Evolutionary conservation across 2,888 invertebrate species (phyloP), one percentile per base, ranked within the genome.

Genomic region (Danaus chrysippus): DNA sequence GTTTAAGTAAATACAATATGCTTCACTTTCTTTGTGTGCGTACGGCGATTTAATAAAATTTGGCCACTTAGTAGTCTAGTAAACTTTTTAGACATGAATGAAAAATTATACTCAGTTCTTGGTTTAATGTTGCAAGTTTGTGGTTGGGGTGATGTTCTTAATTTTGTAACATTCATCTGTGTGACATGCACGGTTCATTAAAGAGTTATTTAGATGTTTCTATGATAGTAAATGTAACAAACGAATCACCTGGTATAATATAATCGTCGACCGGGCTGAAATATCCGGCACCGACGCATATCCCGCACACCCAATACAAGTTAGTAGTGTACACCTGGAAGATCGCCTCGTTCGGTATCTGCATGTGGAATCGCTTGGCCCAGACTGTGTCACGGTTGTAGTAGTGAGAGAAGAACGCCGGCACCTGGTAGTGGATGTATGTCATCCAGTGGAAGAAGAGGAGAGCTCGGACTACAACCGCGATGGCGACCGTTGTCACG

Each of bases 391-490:
- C 64, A 2, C 63, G 42, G 8, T 67, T 57, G 62, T 73, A 76
- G 19, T 71, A 68, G 41, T 82, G 76, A 5, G 76, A 69, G 56
- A 70, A 75, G n/a, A 84, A 60, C 13, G 74, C 68, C 0, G 85
- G 82, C 5, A 83, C 73, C 68, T 86, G 85, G 58, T 79, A 80
- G 66, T 84, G 80, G 8, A 81, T 64, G 64, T 75, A 85, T 1
- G 84, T 81, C 74, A 81, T 73, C 84, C 85, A 85, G 43, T 84
- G 84, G 44, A 81, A 77, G 67, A 84, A 84, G 9, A 82, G 60
- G 0, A 79, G n/a, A 0, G 74, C 56, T 55, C 73, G 70, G 5
- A 71, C 46, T 0, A 73, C 10, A 1, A 77, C 68, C 1, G 70
- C 71, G 0, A 75, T 12, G 0, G 69, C 64, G 1, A 75, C 70